Conservation (phyloP, 2,797 vertebrate genomes). For the Tenualosa thibaudeaui region DNA sequence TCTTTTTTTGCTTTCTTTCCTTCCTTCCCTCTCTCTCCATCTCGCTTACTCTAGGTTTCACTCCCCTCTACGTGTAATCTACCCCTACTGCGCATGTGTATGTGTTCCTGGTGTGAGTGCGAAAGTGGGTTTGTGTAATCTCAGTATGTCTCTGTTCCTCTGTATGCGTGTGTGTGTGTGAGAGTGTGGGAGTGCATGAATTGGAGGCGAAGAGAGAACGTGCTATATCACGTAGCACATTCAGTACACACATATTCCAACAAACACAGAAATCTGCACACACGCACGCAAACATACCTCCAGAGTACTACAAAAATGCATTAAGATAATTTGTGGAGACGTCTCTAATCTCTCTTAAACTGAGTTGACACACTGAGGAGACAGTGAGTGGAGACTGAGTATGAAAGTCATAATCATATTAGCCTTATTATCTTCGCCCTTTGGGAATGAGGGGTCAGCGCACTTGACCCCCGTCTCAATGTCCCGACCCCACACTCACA, state of each 20-base stretch:
- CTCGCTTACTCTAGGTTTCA: neutral
- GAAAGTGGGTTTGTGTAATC: neutral
- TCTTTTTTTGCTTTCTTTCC: neutral
- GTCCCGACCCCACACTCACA: neutral
- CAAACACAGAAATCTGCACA: conserved; percentile 22
- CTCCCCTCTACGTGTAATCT: neutral
- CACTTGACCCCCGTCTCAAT: neutral
- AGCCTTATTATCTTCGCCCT: neutral
- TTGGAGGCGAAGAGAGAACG: neutral
- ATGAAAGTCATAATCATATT: neutral
- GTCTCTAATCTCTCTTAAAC: neutral
- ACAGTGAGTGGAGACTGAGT: neutral
- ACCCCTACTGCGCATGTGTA: conserved; percentile 1
- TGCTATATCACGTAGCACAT: neutral
- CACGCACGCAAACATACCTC: conserved; percentile 19
- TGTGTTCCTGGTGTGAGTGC: neutral
- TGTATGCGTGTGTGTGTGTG: neutral
- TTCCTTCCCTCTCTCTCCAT: neutral
- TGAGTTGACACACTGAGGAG: neutral
- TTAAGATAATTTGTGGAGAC: neutral
- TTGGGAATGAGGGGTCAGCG: neutral
- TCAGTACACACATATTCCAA: neutral
- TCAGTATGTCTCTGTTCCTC: neutral
- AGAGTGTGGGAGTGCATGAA: neutral
- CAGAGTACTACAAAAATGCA: neutral